A percentile compares a stretch with the other conserved stretches of the same genome.
Evolutionary conservation across 1,140 invertebrate species (phyloP).

Genomic region (Pseudomyrmex dendroicus): DNA sequence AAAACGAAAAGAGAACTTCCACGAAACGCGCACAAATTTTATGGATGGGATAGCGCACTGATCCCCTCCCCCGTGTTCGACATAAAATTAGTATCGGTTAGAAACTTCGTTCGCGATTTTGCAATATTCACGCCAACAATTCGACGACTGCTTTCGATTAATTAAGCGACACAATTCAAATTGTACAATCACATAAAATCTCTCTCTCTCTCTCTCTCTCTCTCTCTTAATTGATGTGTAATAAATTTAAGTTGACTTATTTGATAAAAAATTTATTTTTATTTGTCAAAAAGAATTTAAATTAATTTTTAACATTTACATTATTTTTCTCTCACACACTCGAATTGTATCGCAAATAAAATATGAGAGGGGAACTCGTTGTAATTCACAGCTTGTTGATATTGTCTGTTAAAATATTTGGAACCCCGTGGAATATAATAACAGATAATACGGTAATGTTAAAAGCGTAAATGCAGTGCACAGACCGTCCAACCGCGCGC

Average conservation of each 20-base stretch:
- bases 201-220: neutral
- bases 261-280: too few species aligned
- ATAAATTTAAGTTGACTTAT: neutral
- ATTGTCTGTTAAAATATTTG: neutral
- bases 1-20: slow-evolving; percentile 6
- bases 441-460: slow-evolving; percentile 6
- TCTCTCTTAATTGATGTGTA: slow-evolving; percentile 1
- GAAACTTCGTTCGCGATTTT: slow-evolving; percentile 20
- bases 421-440: neutral
- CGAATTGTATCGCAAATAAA: neutral
- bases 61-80: neutral
- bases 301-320: neutral
- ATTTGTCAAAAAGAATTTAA: too few species aligned
- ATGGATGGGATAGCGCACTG: slow-evolving; percentile 1
- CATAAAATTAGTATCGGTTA: slow-evolving; percentile 46
- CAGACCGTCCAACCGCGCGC: neutral
- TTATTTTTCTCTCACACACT: neutral
- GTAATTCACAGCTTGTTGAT: neutral
- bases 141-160: neutral
- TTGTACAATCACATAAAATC: neutral
- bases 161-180: neutral
- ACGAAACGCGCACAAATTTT: slow-evolving; percentile 29
- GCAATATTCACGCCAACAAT: neutral
- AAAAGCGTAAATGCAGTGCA: slow-evolving; percentile 30
- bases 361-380: neutral